Evolutionary conservation across 2,888 invertebrate genomes (phyloP).

Genomic region (Aphidoletes aphidimyza): DNA sequence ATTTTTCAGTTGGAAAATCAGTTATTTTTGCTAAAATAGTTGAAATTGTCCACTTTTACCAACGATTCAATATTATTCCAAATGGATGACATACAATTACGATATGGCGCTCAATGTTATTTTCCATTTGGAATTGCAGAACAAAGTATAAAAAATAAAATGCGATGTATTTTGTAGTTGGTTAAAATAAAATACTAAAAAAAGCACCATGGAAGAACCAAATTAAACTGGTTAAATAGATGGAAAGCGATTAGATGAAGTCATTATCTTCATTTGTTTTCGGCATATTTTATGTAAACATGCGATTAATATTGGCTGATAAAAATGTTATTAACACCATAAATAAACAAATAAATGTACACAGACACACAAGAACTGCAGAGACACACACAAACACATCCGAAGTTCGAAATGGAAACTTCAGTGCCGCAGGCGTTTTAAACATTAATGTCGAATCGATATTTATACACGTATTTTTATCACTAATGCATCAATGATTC

Average conservation of each 20-base stretch:
- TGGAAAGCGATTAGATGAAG: conserved; percentile 45
- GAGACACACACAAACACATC: not conserved
- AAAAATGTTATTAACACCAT: conserved; percentile 53
- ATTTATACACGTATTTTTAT: not conserved
- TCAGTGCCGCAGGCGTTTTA: too few species aligned
- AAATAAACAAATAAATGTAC: conserved; percentile 43
- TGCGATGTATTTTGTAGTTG: not conserved
- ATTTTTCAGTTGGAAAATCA: not conserved
- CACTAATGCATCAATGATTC: not conserved
- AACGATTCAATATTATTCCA: not conserved
- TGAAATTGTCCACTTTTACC: conserved; percentile 6
- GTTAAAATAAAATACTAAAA: not conserved
- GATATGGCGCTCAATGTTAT: not conserved
- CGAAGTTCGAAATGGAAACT: too few species aligned
- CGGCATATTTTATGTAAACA: conserved; percentile 43
- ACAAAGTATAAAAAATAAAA: not conserved
- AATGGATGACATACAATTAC: conserved; percentile 28
- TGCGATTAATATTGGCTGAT: conserved; percentile 54
- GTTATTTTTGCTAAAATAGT: not conserved
- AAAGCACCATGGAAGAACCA: not conserved
- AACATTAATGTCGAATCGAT: conserved; percentile 8
- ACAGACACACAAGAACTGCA: conserved; percentile 16
- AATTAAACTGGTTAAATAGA: conserved; percentile 36
- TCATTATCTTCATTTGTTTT: conserved; percentile 28
- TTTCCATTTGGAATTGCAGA: not conserved